phyloP scores from a whole-genome alignment of 2,797 vertebrate genomes.

The Loriculus beryllinus region DNA sequence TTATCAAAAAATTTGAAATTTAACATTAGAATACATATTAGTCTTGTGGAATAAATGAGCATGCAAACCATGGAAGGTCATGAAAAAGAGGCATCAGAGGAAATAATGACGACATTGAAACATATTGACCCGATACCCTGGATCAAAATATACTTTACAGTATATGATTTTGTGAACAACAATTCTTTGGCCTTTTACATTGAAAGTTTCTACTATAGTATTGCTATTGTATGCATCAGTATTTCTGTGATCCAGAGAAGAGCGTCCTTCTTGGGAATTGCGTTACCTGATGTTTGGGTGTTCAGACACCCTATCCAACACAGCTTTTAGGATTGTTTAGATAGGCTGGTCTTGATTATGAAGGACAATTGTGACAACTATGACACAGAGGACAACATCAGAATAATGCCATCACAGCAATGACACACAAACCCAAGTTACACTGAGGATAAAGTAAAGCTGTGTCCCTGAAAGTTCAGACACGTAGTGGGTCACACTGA shows the following conservation, averaged over 20 bases:
- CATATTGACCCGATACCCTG: background rate
- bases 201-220: background rate
- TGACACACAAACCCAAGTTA: background rate
- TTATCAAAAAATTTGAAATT: background rate
- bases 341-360: background rate
- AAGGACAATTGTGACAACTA: background rate
- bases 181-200: background rate
- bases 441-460: background rate
- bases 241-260: background rate
- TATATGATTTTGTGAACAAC: background rate
- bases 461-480: constrained; percentile 14
- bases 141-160: background rate
- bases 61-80: background rate
- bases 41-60: background rate
- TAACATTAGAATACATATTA: background rate
- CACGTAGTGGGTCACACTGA: background rate
- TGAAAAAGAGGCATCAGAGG: background rate
- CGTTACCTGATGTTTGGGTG: background rate
- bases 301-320: background rate
- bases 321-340: background rate
- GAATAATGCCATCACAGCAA: background rate
- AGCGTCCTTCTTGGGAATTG: background rate
- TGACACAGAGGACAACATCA: background rate
- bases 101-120: background rate
- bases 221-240: background rate